A percentile compares a stretch with the other conserved stretches of the same genome.
Conservation (phyloP, 2,113 vertebrate species). For the Poecilia latipinna region DNA sequence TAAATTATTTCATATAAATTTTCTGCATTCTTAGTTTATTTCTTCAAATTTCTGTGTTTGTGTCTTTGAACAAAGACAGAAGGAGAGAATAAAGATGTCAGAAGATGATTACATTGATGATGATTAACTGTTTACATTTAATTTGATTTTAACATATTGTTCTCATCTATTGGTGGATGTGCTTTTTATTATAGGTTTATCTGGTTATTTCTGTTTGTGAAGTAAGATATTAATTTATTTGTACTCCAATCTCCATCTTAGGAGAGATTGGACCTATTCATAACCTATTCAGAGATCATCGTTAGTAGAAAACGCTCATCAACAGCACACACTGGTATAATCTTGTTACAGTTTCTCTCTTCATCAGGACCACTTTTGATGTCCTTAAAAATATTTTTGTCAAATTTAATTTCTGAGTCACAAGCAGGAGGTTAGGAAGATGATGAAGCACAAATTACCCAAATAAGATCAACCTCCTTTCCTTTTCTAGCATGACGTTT, state of each 20-base stretch:
- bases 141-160: too few species aligned
- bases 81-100: neutral
- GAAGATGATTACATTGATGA: neutral
- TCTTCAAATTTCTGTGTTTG: too few species aligned
- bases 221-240: neutral
- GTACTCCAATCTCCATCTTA: neutral
- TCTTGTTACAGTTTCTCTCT: neutral
- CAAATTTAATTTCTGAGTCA: neutral
- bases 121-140: neutral
- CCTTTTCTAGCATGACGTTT: constrained; percentile 79
- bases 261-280: neutral
- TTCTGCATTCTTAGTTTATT: neutral
- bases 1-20: neutral
- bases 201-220: neutral
- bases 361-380: neutral
- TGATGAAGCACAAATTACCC: neutral
- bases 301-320: neutral
- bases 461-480: neutral
- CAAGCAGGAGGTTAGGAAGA: neutral
- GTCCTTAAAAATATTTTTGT: neutral
- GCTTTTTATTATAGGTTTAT: neutral
- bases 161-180: neutral
- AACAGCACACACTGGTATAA: neutral
- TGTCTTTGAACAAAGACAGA: too few species aligned
- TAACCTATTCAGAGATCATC: neutral